Conservation (phyloP, 2,888 invertebrate species). For the Tipula confusa region DNA sequence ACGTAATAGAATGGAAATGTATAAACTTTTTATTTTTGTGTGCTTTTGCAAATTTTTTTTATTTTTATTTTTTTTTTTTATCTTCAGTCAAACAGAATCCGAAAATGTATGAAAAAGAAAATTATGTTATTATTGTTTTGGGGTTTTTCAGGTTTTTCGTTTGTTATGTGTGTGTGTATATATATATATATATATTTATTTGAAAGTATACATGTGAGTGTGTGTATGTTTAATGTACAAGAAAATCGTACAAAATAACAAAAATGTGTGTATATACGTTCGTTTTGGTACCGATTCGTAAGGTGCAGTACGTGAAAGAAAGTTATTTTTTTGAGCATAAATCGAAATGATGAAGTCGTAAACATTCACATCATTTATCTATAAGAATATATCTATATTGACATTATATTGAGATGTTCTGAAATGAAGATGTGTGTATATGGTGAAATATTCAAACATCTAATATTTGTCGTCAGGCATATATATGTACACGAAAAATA, state of each 20-base stretch:
- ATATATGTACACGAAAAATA: background rate
- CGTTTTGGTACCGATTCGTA: background rate
- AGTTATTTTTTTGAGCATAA: constrained; percentile 16
- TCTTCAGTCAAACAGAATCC: background rate
- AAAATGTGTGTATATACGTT: background rate
- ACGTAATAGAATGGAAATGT: background rate
- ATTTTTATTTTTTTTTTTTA: background rate
- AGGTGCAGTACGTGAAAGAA: background rate
- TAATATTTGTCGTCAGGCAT: background rate
- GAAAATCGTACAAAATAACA: background rate
- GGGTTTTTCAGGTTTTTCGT: background rate
- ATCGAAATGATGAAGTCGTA: constrained; percentile 25
- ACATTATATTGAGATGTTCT: constrained; percentile 16
- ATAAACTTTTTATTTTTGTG: constrained; percentile 5
- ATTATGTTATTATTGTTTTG: constrained; percentile 1
- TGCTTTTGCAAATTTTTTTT: background rate
- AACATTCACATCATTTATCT: constrained; percentile 25
- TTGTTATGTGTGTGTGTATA: background rate
- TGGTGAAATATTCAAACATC: background rate
- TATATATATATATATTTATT: too few species aligned
- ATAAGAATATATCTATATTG: constrained; percentile 25
- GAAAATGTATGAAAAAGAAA: background rate
- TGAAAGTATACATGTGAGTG: too few species aligned
- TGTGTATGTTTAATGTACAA: background rate
- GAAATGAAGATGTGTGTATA: background rate